These are phyloP conservation scores for Mastomys natalensis DNA, from an alignment of 2,113 vertebrate genomes.

Conservation along the genomic window DNA sequence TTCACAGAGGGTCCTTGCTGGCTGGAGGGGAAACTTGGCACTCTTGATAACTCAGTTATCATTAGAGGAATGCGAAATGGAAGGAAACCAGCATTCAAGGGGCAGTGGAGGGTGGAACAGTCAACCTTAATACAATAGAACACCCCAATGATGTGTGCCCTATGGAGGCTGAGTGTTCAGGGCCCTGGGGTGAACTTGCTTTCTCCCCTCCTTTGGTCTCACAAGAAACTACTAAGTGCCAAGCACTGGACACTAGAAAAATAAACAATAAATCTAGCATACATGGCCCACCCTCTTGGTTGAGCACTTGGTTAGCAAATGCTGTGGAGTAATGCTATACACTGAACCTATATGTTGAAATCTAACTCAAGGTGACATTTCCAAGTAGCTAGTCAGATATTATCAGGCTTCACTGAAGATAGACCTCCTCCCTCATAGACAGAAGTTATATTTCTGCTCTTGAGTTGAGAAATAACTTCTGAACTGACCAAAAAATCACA, in stretches of 20 bases:
- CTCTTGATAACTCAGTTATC: neutral
- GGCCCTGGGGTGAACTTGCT: neutral
- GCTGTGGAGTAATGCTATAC: neutral
- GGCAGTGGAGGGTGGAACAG: neutral
- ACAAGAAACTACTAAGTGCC: neutral
- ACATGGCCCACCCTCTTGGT: neutral
- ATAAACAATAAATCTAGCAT: neutral
- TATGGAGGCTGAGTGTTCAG: neutral
- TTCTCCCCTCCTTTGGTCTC: neutral
- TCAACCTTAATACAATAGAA: neutral
- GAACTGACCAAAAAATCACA: neutral
- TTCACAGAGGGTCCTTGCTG: constrained; percentile 56
- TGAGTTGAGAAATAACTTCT: neutral
- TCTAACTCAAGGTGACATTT: neutral
- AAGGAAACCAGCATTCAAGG: neutral
- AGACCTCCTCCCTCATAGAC: neutral
- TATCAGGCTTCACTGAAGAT: neutral
- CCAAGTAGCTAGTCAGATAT: neutral
- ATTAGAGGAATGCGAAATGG: neutral
- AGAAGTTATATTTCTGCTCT: neutral
- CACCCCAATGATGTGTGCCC: neutral
- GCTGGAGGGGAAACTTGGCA: neutral
- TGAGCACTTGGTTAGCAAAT: neutral
- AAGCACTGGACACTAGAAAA: neutral
- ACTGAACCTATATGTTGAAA: no score